Base-by-base conservation (phyloP, 1,140 invertebrate genomes). In the Mya arenaria region DNA sequence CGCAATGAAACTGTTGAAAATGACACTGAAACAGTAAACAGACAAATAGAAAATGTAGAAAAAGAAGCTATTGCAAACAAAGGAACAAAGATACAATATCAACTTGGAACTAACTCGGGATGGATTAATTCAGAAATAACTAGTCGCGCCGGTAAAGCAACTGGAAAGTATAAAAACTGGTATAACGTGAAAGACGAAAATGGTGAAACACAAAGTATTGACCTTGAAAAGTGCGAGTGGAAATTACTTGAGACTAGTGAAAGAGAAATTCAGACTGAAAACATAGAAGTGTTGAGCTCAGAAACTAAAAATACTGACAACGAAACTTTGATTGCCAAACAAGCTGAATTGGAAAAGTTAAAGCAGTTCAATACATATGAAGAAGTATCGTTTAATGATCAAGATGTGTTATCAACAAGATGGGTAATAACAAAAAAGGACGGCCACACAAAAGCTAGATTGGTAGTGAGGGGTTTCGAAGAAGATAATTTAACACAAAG, bases 381-480 rank as follows among this genome's bases (percentile, higher is more conserved):
- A 25, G 68, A 72, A 75, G 74, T 85, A 15, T 34, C 68, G 39
- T 48, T 69, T 32, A n/a, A 19, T 72, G 79, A 74, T 1, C 83
- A 82, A 41, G 39, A 13, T 23, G 65, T 32, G 19, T 30, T 81
- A 30, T 83, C 83, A 25, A 84, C 82, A 10, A 79, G 80, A 73
- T 83, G 81, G 75, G 71, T 83, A 25, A 73, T 83, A 17, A 72
- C 44, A 37, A 55, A 25, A 4, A 85, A 85, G 74, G 52, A 72
- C 62, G 71, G 62, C 8, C 66, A 48, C 1, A 52, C 52, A 15
- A 85, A 52, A 63, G 82, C 84, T 25, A 74, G 74, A 44, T 34
- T 83, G 28, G 83, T 85, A 19, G 79, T 71, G 28, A 19, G 83
- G 44, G 84, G 84, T n/a, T 85, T 85, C 71, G 84, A 85, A 71